Evolutionary conservation across 2,797 vertebrate species (phyloP), one percentile per base, ranked within the genome.

Genomic region (Holocentrus rufus): DNA sequence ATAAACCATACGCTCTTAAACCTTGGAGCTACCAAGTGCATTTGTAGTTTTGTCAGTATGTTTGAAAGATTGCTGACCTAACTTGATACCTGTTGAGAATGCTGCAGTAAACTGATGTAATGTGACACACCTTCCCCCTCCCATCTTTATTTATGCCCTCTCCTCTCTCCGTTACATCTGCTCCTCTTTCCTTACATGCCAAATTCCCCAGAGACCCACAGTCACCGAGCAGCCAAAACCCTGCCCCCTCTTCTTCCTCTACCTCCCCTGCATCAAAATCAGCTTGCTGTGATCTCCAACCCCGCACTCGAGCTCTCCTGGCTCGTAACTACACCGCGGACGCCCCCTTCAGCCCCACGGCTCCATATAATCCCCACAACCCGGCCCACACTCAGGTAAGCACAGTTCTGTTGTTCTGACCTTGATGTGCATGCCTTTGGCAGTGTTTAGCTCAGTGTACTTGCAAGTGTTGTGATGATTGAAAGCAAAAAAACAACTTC

Each of bases 181-280:
- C 72, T 78, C 53, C 44, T 84, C 72, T 89, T 85, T 54, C 20
- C 63, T 85, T 81, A 39, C 63, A 30, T 83, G 15, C n/a, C 83
- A 42, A 34, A 85, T 72, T 81, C 72, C 49, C 4, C 67, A 97
- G 96, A 89, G 94, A 95, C 34, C 89, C 93, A 65, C 88, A 87
- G 80, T 76, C 86, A 11, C 73, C 76, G 5, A 88, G 81, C 34
- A 88, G 83, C 34, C 61, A 80, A 9, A 72, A 39, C 75, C 46
- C 83, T n/a, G 64, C 76, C 52, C 76, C 80, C 27, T 11, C 52
- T 65, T 72, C 77, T 62, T 81, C 82, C 20, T 89, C 90, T 65
- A 58, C 59, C 0, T 87, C 92, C 82, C 91, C 93, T 9, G 72
- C 89, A 58, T 92, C 87, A 0, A 95, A 95, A 3, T 82, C 93